phyloP scores from a whole-genome alignment of 2,113 vertebrate species.

The Xiphias gladius region DNA sequence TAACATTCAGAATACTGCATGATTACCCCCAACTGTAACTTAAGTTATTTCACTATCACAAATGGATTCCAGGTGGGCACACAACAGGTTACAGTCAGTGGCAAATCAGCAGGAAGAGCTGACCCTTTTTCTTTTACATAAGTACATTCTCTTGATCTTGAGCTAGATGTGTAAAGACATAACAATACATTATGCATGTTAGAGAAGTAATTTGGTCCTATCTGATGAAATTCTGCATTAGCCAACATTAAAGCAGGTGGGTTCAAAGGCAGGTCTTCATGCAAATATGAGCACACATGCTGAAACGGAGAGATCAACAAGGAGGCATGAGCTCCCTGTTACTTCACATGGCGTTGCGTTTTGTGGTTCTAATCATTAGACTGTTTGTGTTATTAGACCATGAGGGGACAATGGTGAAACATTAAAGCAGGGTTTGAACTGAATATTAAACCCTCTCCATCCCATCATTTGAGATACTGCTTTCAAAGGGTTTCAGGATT shows the following conservation, averaged over 20 bases:
- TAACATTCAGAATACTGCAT: constrained; percentile 7
- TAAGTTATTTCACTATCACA: not conserved
- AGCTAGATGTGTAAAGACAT: constrained; percentile 68
- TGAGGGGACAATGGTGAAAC: constrained; percentile 36
- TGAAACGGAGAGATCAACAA: constrained; percentile 55
- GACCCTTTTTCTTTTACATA: constrained; percentile 46
- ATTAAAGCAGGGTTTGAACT: constrained; percentile 49
- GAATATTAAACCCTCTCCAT: constrained; percentile 32
- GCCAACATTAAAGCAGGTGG: constrained; percentile 62
- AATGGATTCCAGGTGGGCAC: constrained; percentile 10
- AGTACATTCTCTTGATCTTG: constrained; percentile 61
- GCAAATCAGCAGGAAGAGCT: constrained; percentile 29
- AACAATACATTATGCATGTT: constrained; percentile 76
- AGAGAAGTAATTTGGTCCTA: constrained; percentile 63
- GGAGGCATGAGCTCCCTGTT: not conserved
- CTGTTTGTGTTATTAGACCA: constrained; percentile 47
- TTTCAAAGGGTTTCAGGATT: constrained; percentile 62
- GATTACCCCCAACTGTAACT: constrained; percentile 4
- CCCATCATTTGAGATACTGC: constrained; percentile 44
- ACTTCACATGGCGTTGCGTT: constrained; percentile 27
- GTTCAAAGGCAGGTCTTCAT: constrained; percentile 69
- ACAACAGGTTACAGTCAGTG: constrained; percentile 19
- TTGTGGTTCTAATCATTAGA: constrained; percentile 24
- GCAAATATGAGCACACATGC: constrained; percentile 44
- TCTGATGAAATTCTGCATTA: constrained; percentile 69